Base-by-base conservation (phyloP, 2,113 vertebrate species). In the Delphinapterus leucas region DNA sequence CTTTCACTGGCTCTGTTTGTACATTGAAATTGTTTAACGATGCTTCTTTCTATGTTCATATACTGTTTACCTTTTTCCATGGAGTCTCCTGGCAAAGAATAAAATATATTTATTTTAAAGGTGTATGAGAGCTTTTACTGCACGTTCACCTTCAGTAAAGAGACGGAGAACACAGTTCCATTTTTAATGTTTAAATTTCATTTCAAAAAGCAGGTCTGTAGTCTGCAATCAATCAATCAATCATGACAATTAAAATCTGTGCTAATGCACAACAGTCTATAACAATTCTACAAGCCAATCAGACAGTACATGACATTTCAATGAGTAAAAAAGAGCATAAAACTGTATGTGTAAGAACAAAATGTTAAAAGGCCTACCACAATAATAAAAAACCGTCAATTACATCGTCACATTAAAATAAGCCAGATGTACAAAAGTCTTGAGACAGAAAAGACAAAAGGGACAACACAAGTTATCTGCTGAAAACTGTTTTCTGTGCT, bases 21-120 rank as follows among this genome's bases (percentile, higher is more conserved):
- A 99, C 99, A 99, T 99, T 98, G 98, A 99, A 98, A 99, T 99
- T 99, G 99, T 99, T 99, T 99, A 99, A 99, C 99, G 98, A 99
- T 99, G 99, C 99, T 99, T 99, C 99, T 99, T 99, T 99, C 99
- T 99, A 99, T 99, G 99, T 99, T 99, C 99, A 99, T 99, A 99
- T 99, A 99, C 99, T 99, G 99, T 99, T 99, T 99, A 99, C 99
- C 99, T 99, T 99, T 99, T 99, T 99, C 99, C 99, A 99, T 99
- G 99, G 99, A 99, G 99, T 99, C 99, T 99, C 99, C 99, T 99
- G 99, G 99, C 99, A 99, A 99, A 99, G 99, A 99, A 99, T 99
- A 99, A 99, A 99, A 99, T 99, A 99, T 99, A 99, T 99, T 99
- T 99, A 99, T 99, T 99, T 99, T 99, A 99, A 98, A 99, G 98